A percentile compares a stretch with the other conserved stretches of the same genome.
Conservation (phyloP, 1,140 invertebrate genomes). For the Drosophila athabasca region DNA sequence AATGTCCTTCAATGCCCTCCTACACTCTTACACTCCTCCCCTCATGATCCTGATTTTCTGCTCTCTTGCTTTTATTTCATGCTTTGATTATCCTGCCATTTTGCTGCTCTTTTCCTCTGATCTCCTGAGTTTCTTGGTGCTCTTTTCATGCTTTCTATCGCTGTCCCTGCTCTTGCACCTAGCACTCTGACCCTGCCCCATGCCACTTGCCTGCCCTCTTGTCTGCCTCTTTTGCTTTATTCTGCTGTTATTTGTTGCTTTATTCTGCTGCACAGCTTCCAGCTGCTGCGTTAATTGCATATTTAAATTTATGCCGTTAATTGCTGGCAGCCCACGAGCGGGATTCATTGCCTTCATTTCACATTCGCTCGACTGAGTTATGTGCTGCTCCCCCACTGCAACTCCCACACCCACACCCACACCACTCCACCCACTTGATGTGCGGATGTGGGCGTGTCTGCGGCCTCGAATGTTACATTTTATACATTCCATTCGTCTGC, state of each 20-base stretch:
- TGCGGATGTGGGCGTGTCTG: conserved; percentile 36
- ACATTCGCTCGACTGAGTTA: conserved; percentile 41
- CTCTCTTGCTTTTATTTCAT: too few relatives aligned
- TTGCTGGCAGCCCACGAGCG: conserved; percentile 54
- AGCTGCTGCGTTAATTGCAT: conserved; percentile 80
- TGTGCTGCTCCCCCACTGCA: conserved; percentile 23
- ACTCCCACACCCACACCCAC: conserved; percentile 17
- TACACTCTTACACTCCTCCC: too few relatives aligned
- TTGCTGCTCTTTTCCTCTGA: too few relatives aligned
- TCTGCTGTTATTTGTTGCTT: background rate
- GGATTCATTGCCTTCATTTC: conserved; percentile 49
- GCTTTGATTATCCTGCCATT: too few relatives aligned
- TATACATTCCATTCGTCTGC: conserved; percentile 19
- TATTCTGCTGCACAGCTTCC: conserved; percentile 32
- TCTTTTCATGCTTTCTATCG: too few relatives aligned
- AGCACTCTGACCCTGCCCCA: background rate
- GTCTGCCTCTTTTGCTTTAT: too few relatives aligned
- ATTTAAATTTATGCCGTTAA: conserved; percentile 82
- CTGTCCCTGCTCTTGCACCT: background rate
- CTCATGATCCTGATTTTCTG: too few relatives aligned
- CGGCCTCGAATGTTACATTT: conserved; percentile 32
- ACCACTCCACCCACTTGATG: conserved; percentile 19
- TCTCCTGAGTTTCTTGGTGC: background rate
- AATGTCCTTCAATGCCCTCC: too few relatives aligned
- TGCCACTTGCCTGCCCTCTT: too few relatives aligned